Evolutionary conservation across 2,113 vertebrate species (phyloP).

Genomic region (Cottus gobio): DNA sequence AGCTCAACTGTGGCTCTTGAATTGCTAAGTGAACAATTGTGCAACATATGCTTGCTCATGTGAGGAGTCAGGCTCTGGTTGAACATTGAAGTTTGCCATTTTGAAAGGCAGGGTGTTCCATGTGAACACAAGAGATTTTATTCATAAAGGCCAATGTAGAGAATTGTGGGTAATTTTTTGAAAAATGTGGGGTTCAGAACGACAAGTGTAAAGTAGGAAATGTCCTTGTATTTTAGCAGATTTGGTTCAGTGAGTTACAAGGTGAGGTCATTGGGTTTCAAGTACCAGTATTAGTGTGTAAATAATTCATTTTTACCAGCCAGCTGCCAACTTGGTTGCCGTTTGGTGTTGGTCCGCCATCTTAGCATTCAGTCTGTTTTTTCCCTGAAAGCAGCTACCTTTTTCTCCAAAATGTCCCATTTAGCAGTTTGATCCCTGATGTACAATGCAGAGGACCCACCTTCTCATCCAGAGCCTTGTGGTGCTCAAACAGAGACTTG

Average conservation of each 20-base stretch:
- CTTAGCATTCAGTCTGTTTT: background rate
- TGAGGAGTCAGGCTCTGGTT: too few relatives aligned
- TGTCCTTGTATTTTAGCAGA: background rate
- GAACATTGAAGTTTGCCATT: background rate
- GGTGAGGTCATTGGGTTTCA: background rate
- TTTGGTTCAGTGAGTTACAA: background rate
- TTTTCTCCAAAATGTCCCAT: background rate
- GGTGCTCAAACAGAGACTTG: constrained; percentile 95
- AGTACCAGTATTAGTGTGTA: too few relatives aligned
- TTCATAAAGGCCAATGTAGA: background rate
- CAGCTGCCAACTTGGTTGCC: background rate
- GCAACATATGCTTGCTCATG: too few relatives aligned
- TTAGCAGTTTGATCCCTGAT: background rate
- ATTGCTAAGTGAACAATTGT: too few relatives aligned
- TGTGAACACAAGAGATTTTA: background rate
- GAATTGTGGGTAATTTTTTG: too few relatives aligned
- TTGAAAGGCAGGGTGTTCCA: background rate
- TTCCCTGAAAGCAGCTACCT: background rate
- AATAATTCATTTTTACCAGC: background rate
- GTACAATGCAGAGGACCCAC: constrained; percentile 63
- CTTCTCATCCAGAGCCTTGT: constrained; percentile 96
- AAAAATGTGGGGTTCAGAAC: too few relatives aligned
- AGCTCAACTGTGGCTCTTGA: too few relatives aligned
- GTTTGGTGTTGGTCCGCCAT: background rate
- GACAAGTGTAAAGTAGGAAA: background rate